Percentiles rank a stretch among this genome's conserved stretches.
phyloP scores from a whole-genome alignment of 2,797 vertebrate genomes.

The Manis crassicaudata region DNA sequence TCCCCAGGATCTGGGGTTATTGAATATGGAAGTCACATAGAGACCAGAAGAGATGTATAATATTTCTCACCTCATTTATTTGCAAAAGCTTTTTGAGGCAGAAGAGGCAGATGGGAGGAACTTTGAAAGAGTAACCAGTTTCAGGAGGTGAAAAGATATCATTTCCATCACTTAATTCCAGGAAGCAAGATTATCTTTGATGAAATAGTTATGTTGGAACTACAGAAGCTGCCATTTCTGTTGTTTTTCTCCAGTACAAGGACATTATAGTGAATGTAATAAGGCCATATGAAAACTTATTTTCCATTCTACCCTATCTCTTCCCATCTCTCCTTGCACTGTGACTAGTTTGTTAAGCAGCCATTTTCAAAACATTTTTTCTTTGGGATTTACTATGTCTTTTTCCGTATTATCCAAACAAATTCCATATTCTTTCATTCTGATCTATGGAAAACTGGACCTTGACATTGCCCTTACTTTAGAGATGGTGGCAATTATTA shows the following conservation, averaged over 20 bases:
- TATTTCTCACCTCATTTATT: slow-evolving; percentile 48
- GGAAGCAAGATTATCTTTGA: slow-evolving; percentile 42
- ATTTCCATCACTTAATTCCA: slow-evolving; percentile 27
- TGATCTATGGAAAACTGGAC: background rate
- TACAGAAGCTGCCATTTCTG: background rate
- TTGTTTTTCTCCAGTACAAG: background rate
- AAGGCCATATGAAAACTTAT: background rate
- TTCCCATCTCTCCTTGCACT: background rate
- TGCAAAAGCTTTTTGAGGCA: slow-evolving; percentile 20
- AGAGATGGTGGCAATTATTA: background rate
- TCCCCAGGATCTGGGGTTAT: slow-evolving; percentile 16
- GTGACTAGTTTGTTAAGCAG: background rate
- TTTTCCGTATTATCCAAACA: background rate
- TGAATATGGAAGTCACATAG: background rate
- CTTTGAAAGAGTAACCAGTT: slow-evolving; percentile 8
- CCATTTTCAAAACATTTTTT: background rate
- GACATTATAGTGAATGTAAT: background rate
- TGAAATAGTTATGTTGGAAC: background rate
- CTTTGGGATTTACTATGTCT: background rate
- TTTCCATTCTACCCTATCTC: background rate
- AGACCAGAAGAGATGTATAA: slow-evolving; percentile 23
- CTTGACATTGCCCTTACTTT: background rate
- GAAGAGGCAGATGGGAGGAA: background rate
- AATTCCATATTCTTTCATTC: background rate
- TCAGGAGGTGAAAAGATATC: background rate